These are phyloP conservation scores for Pelagia noctiluca DNA, from an alignment of 30 jellyfish, hydroid and myxozoan species.

Conservation along the genomic window DNA sequence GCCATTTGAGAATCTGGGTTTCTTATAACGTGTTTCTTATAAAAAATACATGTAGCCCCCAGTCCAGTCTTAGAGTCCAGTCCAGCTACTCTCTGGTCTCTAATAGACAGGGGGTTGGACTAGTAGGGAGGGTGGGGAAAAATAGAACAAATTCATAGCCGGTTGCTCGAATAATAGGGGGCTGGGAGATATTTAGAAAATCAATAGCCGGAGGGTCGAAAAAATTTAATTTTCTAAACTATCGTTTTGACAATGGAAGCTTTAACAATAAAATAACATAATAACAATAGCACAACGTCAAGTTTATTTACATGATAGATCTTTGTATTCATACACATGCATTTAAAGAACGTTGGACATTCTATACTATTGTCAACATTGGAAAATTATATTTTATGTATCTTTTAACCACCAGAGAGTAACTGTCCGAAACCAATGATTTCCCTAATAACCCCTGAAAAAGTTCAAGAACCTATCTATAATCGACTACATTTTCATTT, in stretches of 20 bases:
- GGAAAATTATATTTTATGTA: background rate
- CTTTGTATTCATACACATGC: conserved; percentile 3
- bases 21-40: conserved; percentile 1
- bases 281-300: conserved; percentile 1
- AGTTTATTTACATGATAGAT: background rate
- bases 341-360: background rate
- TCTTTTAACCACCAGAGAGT: conserved; percentile 1
- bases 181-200: background rate
- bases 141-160: background rate
- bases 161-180: too few relatives aligned
- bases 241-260: conserved; percentile 5
- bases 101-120: conserved; percentile 1
- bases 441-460: conserved; percentile 11
- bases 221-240: background rate
- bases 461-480: conserved; percentile 3
- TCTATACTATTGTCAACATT: background rate
- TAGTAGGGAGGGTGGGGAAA: conserved; percentile 1
- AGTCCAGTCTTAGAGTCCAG: too few relatives aligned
- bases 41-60: conserved; percentile 1
- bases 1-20: conserved; percentile 6
- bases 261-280: background rate
- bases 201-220: background rate
- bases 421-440: conserved; percentile 9
- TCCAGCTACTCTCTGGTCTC: conserved; percentile 5
- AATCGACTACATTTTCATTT: conserved; percentile 15